A percentile compares a stretch with the other conserved stretches of the same genome.
These are phyloP conservation scores for Tipula confusa DNA, from an alignment of 2,888 invertebrate species.

Conservation along the genomic window DNA sequence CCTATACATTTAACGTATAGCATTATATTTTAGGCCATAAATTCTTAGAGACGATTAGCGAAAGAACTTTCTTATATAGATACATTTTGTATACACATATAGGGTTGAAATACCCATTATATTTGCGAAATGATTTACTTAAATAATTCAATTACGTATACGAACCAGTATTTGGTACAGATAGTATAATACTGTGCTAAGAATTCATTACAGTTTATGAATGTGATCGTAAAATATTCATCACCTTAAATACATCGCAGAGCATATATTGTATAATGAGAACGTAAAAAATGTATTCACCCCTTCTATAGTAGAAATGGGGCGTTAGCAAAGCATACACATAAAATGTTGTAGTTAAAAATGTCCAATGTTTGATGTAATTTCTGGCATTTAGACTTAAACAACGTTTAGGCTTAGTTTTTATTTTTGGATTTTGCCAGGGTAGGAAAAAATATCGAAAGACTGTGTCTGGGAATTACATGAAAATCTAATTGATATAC, in stretches of 20 bases:
- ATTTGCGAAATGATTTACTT: neutral
- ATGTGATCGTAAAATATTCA: neutral
- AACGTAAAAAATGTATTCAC: no score
- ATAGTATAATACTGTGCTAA: neutral
- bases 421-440: no score
- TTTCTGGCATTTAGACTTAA: no score
- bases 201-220: neutral
- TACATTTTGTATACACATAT: neutral
- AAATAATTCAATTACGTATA: conserved; percentile 4
- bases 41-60: neutral
- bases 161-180: neutral
- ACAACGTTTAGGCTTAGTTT: no score
- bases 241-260: neutral
- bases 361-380: no score
- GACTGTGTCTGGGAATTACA: no score
- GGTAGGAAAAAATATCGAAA: no score
- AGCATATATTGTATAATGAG: no score
- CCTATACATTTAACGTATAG: neutral
- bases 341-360: no score
- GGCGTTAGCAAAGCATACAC: no score
- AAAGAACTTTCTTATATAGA: neutral
- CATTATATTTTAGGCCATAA: neutral
- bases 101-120: neutral
- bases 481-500: no score
- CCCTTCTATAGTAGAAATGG: no score